Evolutionary conservation across 1,140 invertebrate genomes (phyloP).

Genomic region (Spodoptera frugiperda): DNA sequence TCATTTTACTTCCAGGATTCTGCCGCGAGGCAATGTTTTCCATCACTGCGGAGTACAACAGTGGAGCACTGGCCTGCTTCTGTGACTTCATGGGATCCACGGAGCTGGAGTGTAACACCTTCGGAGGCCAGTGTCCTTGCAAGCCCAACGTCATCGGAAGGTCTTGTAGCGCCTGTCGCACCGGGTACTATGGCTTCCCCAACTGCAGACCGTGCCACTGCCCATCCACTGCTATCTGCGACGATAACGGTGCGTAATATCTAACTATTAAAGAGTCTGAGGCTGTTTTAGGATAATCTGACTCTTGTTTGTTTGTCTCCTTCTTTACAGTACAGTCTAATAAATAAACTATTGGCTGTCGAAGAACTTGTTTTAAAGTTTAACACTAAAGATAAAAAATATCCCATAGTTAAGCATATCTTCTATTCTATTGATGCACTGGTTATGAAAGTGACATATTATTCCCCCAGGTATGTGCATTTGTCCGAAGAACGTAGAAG

Average conservation of each 20-base stretch:
- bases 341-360: too few species aligned
- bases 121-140: slow-evolving; percentile 98
- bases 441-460: too few species aligned
- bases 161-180: slow-evolving; percentile 95
- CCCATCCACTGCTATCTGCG: slow-evolving; percentile 93
- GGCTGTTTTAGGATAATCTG: too few species aligned
- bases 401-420: too few species aligned
- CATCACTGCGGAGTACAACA: slow-evolving; percentile 97
- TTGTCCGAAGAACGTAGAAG: slow-evolving; percentile 93
- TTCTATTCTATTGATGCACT: too few species aligned
- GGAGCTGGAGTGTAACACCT: slow-evolving; percentile 95
- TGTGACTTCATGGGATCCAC: slow-evolving; percentile 96
- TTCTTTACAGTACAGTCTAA: too few species aligned
- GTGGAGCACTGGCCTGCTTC: slow-evolving; percentile 94
- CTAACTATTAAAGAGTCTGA: neutral
- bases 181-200: slow-evolving; percentile 98
- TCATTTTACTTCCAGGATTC: slow-evolving; percentile 87
- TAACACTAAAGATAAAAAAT: too few species aligned
- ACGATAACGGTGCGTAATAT: slow-evolving; percentile 86
- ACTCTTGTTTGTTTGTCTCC: too few species aligned
- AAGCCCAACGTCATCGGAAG: slow-evolving; percentile 96
- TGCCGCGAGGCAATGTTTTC: slow-evolving; percentile 97
- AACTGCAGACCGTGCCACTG: slow-evolving; percentile 96
- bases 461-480: slow-evolving; percentile 89
- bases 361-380: too few species aligned